These are phyloP conservation scores for Lycocerus yunnanus DNA, from an alignment of 2,888 invertebrate species.

Conservation along the genomic window DNA sequence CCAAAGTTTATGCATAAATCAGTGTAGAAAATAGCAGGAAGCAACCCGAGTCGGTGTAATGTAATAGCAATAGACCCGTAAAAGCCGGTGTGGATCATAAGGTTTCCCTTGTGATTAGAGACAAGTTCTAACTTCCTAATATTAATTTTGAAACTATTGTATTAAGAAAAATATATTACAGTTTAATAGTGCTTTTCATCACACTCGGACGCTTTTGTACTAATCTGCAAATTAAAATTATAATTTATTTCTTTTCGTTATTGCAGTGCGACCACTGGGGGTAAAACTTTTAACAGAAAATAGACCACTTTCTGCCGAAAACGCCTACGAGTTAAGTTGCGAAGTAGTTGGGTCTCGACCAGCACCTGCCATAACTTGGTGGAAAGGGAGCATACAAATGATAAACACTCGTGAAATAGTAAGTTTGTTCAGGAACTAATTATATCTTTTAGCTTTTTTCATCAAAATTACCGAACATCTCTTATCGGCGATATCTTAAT, in stretches of 20 bases:
- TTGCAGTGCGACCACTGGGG: constrained; percentile 73
- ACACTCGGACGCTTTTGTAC: background rate
- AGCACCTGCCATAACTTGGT: constrained; percentile 78
- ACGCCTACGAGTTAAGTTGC: constrained; percentile 72
- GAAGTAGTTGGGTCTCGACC: constrained; percentile 76
- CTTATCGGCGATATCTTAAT: background rate
- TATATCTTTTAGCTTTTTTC: background rate
- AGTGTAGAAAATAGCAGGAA: constrained; percentile 38
- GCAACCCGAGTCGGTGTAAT: constrained; percentile 41
- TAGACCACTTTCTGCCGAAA: constrained; percentile 72
- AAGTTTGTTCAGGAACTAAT: constrained; percentile 50
- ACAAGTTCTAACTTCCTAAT: constrained; percentile 45
- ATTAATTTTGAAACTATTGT: constrained; percentile 48
- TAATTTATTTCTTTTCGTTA: constrained; percentile 1
- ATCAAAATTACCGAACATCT: background rate
- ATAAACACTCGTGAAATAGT: constrained; percentile 70
- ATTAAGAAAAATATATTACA: constrained; percentile 11
- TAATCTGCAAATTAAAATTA: background rate
- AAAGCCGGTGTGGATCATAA: constrained; percentile 43
- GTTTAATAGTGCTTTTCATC: background rate
- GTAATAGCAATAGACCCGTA: constrained; percentile 41
- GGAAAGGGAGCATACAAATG: constrained; percentile 72
- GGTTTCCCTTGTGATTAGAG: constrained; percentile 49
- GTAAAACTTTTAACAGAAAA: constrained; percentile 72
- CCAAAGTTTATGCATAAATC: constrained; percentile 31